Percentiles rank a stretch among this genome's conserved stretches.
Conservation (phyloP, 1,140 invertebrate species). For the Pteromalus puparum region DNA sequence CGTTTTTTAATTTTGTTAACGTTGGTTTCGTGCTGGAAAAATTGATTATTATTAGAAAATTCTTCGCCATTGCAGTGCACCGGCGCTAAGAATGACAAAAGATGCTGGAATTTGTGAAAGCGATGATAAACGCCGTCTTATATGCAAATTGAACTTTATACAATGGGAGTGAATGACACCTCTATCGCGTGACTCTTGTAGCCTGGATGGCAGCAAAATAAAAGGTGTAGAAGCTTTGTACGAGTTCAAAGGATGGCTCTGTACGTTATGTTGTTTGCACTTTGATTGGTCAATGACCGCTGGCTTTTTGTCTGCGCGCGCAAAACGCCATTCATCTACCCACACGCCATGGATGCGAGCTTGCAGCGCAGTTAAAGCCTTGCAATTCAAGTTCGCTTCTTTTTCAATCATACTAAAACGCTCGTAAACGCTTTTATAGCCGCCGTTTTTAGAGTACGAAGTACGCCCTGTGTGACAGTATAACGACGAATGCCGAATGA, state of each 20-base stretch:
- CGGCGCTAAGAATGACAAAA: too few relatives aligned
- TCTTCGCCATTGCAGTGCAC: too few relatives aligned
- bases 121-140: not conserved
- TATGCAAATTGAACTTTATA: not conserved
- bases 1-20: too few relatives aligned
- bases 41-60: too few relatives aligned
- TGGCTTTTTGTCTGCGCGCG: slow-evolving; percentile 7
- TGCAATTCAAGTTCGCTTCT: not conserved
- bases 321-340: slow-evolving; percentile 6
- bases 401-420: slow-evolving; percentile 22
- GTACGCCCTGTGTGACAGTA: not conserved
- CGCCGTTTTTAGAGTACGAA: slow-evolving; percentile 21
- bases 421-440: slow-evolving; percentile 28
- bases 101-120: too few relatives aligned
- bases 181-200: slow-evolving; percentile 11
- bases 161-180: slow-evolving; percentile 11
- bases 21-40: too few relatives aligned
- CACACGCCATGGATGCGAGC: not conserved
- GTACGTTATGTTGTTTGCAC: slow-evolving; percentile 9
- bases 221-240: not conserved
- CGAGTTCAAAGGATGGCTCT: not conserved
- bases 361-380: not conserved
- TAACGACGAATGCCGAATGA: not conserved
- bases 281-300: slow-evolving; percentile 32
- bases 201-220: not conserved